Evolutionary conservation across 1,140 invertebrate species (phyloP), one percentile per base, ranked within the genome.

Genomic region (Drosophila miranda): DNA sequence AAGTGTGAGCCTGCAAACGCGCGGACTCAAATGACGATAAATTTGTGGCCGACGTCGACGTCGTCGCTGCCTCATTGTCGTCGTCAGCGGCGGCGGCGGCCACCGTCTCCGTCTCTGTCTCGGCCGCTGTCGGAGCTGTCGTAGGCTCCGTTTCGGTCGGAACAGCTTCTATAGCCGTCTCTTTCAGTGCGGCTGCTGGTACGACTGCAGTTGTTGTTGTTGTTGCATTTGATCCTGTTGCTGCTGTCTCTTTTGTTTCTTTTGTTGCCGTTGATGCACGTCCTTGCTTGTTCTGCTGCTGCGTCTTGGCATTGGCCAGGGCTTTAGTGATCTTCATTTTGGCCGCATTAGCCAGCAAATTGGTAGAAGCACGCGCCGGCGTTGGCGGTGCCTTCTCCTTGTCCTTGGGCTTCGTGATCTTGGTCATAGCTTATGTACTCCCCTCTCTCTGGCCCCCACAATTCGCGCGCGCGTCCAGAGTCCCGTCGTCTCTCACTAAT

Each of bases 11-110:
- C 83, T 87, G 68, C 60, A 58, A 52, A 26, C 44, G 75, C 53
- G 68, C 70, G 70, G 83, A 88, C 75, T 84, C 84, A 63, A 79
- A 75, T 89, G 76, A 73, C 82, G 84, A 84, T 89, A 81, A 88
- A 84, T 84, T 83, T 69, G 34, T 38, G 34, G 79, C 72, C 67
- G 83, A 66, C 73, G 73, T 60, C 60, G 61, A 46, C 68, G 70
- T 61, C 67, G 81, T 57, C 54, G 52, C 53, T 34, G 26, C 8
- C 6, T 51, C 56, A 13, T 14, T 45, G 59, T 26, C 52, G 46
- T 49, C 49, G 34, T 45, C 61, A 50, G 16, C 14, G 41, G 23
- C 44, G 50, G 28, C 58, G 74, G 30, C 34, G 34, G 28, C 41
- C 64, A 59, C 41, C 59, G 80, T 60, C 68, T 53, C 60, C 48